Percentiles rank a stretch among this genome's conserved stretches.
phyloP scores from a whole-genome alignment of 2,888 invertebrate species.

The Hartigia nigra region DNA sequence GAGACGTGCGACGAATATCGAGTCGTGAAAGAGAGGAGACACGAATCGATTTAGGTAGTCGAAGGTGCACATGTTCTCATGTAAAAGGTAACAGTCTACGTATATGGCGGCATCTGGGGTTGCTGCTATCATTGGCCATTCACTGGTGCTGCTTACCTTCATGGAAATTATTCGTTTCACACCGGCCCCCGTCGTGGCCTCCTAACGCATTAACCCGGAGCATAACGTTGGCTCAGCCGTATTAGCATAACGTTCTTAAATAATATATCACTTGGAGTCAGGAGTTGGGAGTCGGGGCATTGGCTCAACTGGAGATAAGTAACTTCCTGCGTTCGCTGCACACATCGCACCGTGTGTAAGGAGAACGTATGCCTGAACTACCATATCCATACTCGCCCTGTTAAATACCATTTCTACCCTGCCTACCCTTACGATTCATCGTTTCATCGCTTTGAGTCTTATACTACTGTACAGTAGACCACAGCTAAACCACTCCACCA shows the following conservation, averaged over 20 bases:
- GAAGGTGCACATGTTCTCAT: not conserved
- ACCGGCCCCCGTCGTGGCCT: conserved; percentile 34
- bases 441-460: not conserved
- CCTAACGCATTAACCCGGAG: conserved; percentile 24
- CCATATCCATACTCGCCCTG: not conserved
- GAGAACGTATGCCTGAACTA: not conserved
- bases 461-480: not conserved
- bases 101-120: not conserved
- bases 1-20: not conserved
- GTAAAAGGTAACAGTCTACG: not conserved
- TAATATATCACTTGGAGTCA: conserved; percentile 53
- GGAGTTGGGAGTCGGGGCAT: conserved; percentile 29
- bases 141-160: conserved; percentile 7
- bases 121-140: not conserved
- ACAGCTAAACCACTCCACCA: not conserved
- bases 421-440: not conserved
- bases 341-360: conserved; percentile 19
- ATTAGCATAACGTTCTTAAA: conserved; percentile 57
- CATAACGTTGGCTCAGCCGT: conserved; percentile 32
- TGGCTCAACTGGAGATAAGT: conserved; percentile 49
- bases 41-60: not conserved
- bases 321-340: conserved; percentile 47
- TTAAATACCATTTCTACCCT: not conserved
- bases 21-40: not conserved
- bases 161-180: conserved; percentile 44